phyloP scores from a whole-genome alignment of 37 sponge, comb jelly and placozoan species.

The Dysidea cf. avara region DNA sequence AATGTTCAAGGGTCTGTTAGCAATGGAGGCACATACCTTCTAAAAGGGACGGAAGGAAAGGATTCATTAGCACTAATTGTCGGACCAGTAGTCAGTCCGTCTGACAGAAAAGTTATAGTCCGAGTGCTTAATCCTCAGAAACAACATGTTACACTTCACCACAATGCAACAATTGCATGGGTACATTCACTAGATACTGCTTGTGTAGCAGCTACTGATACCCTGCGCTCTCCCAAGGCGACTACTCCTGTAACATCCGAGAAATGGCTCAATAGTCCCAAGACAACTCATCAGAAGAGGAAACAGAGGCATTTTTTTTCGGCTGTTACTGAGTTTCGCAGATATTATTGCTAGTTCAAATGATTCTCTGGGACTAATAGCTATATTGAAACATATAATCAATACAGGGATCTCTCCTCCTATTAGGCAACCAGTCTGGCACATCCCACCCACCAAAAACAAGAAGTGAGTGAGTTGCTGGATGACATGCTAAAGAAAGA shows the following conservation, averaged over 20 bases:
- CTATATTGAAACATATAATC: conserved; percentile 9
- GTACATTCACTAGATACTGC: neutral
- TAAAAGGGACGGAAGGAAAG: no score
- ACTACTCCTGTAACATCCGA: neutral
- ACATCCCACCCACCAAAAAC: neutral
- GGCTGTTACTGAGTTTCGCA: neutral
- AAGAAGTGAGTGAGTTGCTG: conserved; percentile 18
- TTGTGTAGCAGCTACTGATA: neutral
- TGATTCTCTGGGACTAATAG: conserved; percentile 11
- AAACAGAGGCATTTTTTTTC: neutral
- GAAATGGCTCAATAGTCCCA: no score
- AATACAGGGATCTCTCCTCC: conserved; percentile 28
- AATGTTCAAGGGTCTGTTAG: no score
- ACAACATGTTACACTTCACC: neutral
- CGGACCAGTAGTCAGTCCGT: neutral
- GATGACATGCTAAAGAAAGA: conserved; percentile 17
- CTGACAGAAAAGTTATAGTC: conserved; percentile 5
- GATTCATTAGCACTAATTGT: neutral
- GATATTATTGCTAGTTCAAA: conserved; percentile 11
- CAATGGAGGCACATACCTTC: no score
- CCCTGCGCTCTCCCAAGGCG: neutral
- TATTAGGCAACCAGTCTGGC: conserved; percentile 26
- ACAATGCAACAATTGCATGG: neutral
- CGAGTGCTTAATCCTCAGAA: conserved; percentile 13
- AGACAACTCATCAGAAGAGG: no score